phyloP scores from a whole-genome alignment of 2,113 vertebrate species.

The Microtus richardsoni region DNA sequence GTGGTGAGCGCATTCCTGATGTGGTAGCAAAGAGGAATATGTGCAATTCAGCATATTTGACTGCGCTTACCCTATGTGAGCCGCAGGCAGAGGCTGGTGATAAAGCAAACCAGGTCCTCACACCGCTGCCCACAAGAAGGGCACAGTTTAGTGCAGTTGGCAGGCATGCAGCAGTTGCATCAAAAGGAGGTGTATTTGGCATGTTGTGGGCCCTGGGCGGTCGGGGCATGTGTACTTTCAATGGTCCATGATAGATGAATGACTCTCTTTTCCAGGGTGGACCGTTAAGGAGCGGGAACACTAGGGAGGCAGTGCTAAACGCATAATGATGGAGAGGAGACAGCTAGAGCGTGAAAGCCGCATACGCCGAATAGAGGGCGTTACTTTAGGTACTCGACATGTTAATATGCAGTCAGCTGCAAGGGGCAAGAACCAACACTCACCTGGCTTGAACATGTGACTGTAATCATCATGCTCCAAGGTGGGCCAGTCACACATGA shows the following conservation, averaged over 20 bases:
- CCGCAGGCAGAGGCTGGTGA: too few species aligned
- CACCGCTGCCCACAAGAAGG: not conserved
- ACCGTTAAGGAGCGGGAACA: not conserved
- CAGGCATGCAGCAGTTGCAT: not conserved
- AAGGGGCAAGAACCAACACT: not conserved
- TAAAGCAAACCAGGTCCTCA: not conserved
- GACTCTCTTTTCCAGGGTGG: not conserved
- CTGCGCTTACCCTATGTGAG: not conserved
- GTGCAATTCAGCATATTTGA: not conserved
- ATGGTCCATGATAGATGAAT: not conserved
- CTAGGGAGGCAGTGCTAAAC: not conserved
- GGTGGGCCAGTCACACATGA: not conserved
- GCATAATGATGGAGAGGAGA: not conserved
- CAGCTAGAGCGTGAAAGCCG: not conserved
- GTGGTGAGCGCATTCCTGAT: not conserved
- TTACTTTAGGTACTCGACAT: not conserved
- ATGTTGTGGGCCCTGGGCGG: not conserved
- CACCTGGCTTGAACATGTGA: not conserved
- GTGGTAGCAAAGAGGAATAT: not conserved
- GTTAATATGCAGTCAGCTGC: not conserved
- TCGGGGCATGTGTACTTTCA: not conserved
- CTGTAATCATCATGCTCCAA: not conserved
- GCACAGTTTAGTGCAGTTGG: slow-evolving; percentile 42
- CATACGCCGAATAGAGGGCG: not conserved
- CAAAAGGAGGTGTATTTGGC: not conserved